Conservation (phyloP, 2,888 invertebrate species). For the Caenorhabditis sp. region DNA sequence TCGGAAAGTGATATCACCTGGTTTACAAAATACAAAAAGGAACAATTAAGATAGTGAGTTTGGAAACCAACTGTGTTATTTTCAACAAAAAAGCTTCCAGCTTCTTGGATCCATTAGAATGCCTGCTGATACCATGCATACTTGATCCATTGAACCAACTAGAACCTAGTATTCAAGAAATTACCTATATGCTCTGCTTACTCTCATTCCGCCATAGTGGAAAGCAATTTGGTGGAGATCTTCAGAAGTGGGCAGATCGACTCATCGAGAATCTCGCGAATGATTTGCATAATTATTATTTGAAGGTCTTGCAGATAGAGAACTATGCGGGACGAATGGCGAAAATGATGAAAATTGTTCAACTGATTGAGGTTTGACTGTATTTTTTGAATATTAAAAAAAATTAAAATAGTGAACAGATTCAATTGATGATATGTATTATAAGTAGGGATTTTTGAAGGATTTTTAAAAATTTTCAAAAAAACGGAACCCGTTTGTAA, state of each 20-base stretch:
- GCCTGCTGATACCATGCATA: neutral
- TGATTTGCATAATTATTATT: constrained; percentile 7
- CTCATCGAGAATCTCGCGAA: neutral
- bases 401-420: no score
- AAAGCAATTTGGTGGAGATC: neutral
- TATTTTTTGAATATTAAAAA: no score
- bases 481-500: no score
- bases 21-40: constrained; percentile 13
- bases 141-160: neutral
- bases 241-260: neutral
- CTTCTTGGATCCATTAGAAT: constrained; percentile 3
- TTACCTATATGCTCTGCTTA: constrained; percentile 6
- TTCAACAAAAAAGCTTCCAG: neutral
- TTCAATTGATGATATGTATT: no score
- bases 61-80: neutral
- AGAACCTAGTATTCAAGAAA: constrained; percentile 3
- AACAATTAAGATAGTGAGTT: constrained; percentile 6
- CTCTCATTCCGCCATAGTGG: neutral
- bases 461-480: no score
- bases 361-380: constrained; percentile 6
- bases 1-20: constrained; percentile 2
- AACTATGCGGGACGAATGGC: neutral
- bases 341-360: neutral
- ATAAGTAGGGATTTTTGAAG: no score
- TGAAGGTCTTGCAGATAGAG: neutral